phyloP scores from a whole-genome alignment of 2,888 invertebrate genomes.

The Polymixis flavicincta region DNA sequence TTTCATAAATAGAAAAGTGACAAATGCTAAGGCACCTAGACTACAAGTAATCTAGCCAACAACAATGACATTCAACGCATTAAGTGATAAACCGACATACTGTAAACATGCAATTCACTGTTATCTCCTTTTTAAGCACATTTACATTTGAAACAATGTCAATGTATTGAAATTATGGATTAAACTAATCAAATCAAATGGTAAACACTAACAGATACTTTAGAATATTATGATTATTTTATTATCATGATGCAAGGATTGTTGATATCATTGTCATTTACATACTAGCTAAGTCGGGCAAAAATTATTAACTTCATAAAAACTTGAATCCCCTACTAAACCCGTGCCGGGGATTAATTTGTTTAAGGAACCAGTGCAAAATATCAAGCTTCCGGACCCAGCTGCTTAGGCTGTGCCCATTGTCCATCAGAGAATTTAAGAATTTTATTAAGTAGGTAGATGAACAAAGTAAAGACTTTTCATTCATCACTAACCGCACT shows the following conservation, averaged over 20 bases:
- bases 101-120: slow-evolving; percentile 26
- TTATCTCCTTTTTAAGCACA: slow-evolving; percentile 40
- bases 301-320: not conserved
- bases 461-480: not conserved
- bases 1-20: not conserved
- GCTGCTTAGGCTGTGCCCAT: not conserved
- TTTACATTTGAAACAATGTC: slow-evolving; percentile 38
- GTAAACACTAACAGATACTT: slow-evolving; percentile 24
- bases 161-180: slow-evolving; percentile 18
- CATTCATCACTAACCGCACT: not conserved
- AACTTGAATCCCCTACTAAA: not conserved
- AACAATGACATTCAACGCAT: slow-evolving; percentile 49
- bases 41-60: slow-evolving; percentile 22
- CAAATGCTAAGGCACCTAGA: not conserved
- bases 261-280: slow-evolving; percentile 1
- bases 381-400: not conserved
- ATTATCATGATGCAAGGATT: not conserved
- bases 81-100: slow-evolving; percentile 38
- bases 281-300: not conserved
- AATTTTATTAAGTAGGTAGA: not conserved
- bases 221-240: not conserved
- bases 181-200: slow-evolving; percentile 21
- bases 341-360: not conserved
- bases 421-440: not conserved
- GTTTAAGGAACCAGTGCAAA: not conserved